A percentile compares a stretch with the other conserved stretches of the same genome.
Evolutionary conservation across 2,888 invertebrate species (phyloP).

Genomic region (Vanessa cardui): DNA sequence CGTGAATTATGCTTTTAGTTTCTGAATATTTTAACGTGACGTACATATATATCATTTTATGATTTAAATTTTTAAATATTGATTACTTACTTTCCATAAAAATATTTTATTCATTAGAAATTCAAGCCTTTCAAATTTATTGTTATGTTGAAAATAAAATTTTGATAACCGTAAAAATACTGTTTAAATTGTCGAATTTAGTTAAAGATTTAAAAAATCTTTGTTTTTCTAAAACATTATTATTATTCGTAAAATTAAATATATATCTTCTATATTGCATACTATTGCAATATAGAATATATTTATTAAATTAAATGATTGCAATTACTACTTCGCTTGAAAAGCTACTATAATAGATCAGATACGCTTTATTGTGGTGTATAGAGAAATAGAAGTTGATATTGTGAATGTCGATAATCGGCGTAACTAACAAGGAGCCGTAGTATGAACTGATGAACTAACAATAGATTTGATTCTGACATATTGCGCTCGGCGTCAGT

Average conservation of each 20-base stretch:
- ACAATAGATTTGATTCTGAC: conserved; percentile 45
- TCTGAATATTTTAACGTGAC: conserved; percentile 25
- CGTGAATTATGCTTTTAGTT: conserved; percentile 38
- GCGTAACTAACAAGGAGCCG: conserved; percentile 35
- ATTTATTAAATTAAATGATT: no score
- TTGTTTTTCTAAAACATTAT: no score
- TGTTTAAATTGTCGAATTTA: no score
- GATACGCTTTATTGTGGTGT: not conserved
- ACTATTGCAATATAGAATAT: no score
- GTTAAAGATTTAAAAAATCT: no score
- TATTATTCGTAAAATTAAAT: no score
- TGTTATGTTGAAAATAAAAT: not conserved
- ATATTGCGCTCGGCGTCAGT: conserved; percentile 39
- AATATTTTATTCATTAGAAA: not conserved
- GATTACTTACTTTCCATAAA: not conserved
- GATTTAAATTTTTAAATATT: not conserved
- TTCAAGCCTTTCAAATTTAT: not conserved
- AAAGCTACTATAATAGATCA: not conserved
- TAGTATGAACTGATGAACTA: conserved; percentile 43
- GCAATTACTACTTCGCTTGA: no score
- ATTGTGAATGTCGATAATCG: conserved; percentile 25
- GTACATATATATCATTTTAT: conserved; percentile 13
- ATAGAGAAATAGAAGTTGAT: conserved; percentile 9
- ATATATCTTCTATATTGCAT: no score
- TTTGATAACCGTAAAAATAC: no score